Base-by-base conservation (phyloP, 2,113 vertebrate species). In the Seriola quinqueradiata region DNA sequence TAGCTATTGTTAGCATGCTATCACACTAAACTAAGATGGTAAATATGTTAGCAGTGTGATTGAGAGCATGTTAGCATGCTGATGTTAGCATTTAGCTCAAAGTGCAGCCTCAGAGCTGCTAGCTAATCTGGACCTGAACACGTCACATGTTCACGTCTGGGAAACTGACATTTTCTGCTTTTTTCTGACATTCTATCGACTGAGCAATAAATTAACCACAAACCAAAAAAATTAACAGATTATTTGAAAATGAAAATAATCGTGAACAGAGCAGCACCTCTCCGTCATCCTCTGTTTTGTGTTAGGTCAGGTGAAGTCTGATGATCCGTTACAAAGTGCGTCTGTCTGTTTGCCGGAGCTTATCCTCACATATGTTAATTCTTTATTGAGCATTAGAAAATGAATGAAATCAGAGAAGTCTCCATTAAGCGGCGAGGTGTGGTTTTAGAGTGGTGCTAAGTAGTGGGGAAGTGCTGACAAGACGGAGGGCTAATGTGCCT, bases 391-490 rank as follows among this genome's bases (percentile, higher is more conserved):
- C 74, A 85, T 87, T 86, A 79, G 54, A 88, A 90, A 90, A 79
- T 72, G 19, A 82, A 86, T 81, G 81, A 89, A 92, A 90, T 90
- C 86, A 72, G 76, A 92, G 83, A 70, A 60, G 72, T 91, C 87
- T 93, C 91, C 90, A 94, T 95, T 92, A 93, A 85, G 88, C 36
- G 4, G 65, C 58, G 73, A 95, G 92, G 92, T 93, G 89, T 89
- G 91, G 91, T 84, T 93, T 94, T 87, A 92, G 81, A 93, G 94
- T 93, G 92, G 84, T 88, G 79, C 89, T 91, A 93, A 93, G 89
- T 91, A 87, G 82, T 81, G 75, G 77, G 84, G 83, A 92, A 95
- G 88, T 93, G 92, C 93, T 92, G 90, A 93, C 84, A 87, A 91
- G 82, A 90, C 52, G 64, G 55, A 50, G 77, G 81, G 87, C 85